Evolutionary conservation across 2,113 vertebrate genomes (phyloP).

Genomic region (Pollimyrus isidori): DNA sequence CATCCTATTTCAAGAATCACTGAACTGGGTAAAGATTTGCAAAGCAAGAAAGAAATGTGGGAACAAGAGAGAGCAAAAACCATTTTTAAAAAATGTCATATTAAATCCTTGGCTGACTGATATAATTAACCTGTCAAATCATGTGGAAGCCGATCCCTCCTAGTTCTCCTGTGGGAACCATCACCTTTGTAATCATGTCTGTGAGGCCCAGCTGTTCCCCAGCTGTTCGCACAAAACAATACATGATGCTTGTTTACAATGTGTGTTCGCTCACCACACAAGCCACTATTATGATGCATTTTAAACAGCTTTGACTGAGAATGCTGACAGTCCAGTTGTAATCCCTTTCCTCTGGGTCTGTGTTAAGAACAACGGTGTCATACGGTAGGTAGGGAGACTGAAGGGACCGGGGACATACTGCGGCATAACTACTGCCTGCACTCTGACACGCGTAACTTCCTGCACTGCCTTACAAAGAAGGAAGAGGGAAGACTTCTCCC

Average conservation of each 20-base stretch:
- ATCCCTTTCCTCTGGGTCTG: background rate
- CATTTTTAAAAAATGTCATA: background rate
- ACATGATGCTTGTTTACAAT: background rate
- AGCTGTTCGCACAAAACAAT: constrained; percentile 22
- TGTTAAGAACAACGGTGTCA: background rate
- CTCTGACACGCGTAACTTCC: background rate
- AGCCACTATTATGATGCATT: background rate
- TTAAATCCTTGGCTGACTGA: background rate
- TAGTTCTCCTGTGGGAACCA: background rate
- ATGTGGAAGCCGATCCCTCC: background rate
- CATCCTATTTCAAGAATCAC: background rate
- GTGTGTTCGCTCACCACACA: background rate
- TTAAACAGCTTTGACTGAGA: background rate
- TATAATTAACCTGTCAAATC: background rate
- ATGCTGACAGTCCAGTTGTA: background rate
- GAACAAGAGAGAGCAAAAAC: background rate
- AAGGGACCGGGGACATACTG: background rate
- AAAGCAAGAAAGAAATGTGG: background rate
- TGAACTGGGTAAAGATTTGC: background rate
- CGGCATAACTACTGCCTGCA: background rate
- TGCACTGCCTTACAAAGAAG: background rate
- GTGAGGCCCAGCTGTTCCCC: constrained; percentile 45
- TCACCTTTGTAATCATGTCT: constrained; percentile 18
- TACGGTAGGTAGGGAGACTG: background rate
- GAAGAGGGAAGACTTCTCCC: background rate